Evolutionary conservation across 1,140 invertebrate genomes (phyloP), one percentile per base, ranked within the genome.

Genomic region (Ceratina australensis): DNA sequence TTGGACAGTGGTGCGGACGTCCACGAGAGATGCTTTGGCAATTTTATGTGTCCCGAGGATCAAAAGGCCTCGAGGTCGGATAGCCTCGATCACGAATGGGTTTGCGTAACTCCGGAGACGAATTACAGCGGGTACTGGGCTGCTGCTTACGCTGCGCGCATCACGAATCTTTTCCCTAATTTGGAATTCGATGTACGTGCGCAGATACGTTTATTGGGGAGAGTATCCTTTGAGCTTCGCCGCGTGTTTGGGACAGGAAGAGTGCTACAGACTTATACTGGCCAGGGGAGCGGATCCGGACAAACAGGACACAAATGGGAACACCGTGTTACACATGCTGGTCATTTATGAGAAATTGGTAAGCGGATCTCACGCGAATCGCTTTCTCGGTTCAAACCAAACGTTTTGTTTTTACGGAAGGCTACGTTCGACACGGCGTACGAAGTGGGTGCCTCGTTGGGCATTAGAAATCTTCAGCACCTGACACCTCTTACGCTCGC

Each of bases 21-120:
- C 52, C 95, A 98, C 84, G 97, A 98, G 90, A 92, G 98, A 28
- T 98, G 97, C 86, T 96, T 96, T 82, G 98, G 98, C 0, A 98
- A 97, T 85, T 99, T 99, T 87, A 99, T 99, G 96, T 96, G 96
- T 74, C 97, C 98, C 0, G 98, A 99, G 91, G 99, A 99, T 92
- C 98, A 99, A 92, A 99, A 99, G 91, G 94, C 95, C 0, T 97
- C 97, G 0, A 93, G 98, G 20, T 94, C 94, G 0, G 98, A 99
- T 90, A 96, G 95, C 0, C 89, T 97, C 0, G 97, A 98, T 73
- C 97, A 99, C 85, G 99, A 99, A 92, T 97, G 96, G 94, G 97
- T 99, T 22, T 96, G 96, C 83, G 94, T 99, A 0, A 93, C 94
- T 81, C 93, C 95, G 0, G 94, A 96, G 81, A 99, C 98, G 13